Conservation (phyloP, 2,113 vertebrate species). For the Apteryx owenii region DNA sequence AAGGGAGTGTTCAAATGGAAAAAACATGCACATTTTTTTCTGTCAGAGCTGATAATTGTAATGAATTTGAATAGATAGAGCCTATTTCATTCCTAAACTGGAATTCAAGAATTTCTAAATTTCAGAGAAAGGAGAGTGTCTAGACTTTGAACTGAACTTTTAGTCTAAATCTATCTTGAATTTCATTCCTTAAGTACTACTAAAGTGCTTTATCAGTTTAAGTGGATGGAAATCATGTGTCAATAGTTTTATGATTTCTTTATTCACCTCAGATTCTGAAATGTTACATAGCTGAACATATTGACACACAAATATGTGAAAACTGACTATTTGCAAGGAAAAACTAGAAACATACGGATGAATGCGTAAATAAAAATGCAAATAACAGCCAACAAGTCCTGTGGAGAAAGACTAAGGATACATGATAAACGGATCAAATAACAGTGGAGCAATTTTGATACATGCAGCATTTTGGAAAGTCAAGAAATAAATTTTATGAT, state of each 20-base stretch:
- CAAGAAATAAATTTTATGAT: not conserved
- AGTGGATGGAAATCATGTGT: rapidly evolving
- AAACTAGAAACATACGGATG: not conserved
- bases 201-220: not conserved
- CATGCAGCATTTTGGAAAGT: not conserved
- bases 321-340: not conserved
- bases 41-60: not conserved
- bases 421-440: not conserved
- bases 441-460: not conserved
- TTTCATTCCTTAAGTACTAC: not conserved
- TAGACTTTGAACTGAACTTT: not conserved
- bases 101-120: not conserved
- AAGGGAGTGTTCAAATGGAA: not conserved
- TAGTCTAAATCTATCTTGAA: not conserved
- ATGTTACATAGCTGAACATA: rapidly evolving
- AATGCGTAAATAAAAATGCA: not conserved
- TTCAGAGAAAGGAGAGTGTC: not conserved
- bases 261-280: not conserved
- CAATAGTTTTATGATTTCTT: not conserved
- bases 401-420: not conserved
- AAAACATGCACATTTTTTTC: not conserved
- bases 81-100: not conserved
- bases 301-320: not conserved
- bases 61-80: not conserved
- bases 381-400: not conserved